Base-by-base conservation (phyloP, 2,113 vertebrate species). In the Callaeas wilsoni region DNA sequence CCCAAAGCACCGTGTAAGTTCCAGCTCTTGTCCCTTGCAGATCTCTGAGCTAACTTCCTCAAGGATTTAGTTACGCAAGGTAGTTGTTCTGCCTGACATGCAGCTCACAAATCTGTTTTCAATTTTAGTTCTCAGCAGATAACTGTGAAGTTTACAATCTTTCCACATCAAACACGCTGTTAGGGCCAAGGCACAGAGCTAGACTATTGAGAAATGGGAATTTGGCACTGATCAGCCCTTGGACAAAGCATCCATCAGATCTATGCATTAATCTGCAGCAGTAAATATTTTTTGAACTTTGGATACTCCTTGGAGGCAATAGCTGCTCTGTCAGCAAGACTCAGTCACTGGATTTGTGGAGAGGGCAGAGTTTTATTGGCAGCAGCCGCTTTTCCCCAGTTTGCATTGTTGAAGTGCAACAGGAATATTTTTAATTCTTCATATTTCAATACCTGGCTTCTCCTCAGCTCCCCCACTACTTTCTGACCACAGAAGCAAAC, bases 301-400 rank as follows among this genome's bases (percentile, higher is more conserved):
- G 62, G 74, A 87, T 93, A 83, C 74, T 87, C 77, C 68, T 92
- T 69, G 68, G 88, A 93, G 42, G 90, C 65, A 94, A 78, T 3
- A 76, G 50, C 50, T 94, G 91, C 93, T 90, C 46, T 67, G 89
- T 95, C 93, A 96, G 91, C 92, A 93, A 92, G 92, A 75, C 69
- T 89, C 52, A 86, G 83, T 25, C 39, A n/a, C 25, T 81, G 55
- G 83, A 76, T 90, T 77, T 92, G 91, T 49, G 32, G 69, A 75
- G 57, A 92, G 85, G 87, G 32, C 75, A 94, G 93, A 64, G 59
- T 81, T 87, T 81, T 71, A 73, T 52, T 75, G 93, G 69, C 87
- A 82, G 52, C 15, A 4, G 67, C 23, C 62, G 64, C 37, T 81
- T 60, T 67, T 47, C 71, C 80, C 73, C 35, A 63, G 64, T 22